Evolutionary conservation across 2,888 invertebrate species (phyloP), one percentile per base, ranked within the genome.

Genomic region (Diarsia brunnea): DNA sequence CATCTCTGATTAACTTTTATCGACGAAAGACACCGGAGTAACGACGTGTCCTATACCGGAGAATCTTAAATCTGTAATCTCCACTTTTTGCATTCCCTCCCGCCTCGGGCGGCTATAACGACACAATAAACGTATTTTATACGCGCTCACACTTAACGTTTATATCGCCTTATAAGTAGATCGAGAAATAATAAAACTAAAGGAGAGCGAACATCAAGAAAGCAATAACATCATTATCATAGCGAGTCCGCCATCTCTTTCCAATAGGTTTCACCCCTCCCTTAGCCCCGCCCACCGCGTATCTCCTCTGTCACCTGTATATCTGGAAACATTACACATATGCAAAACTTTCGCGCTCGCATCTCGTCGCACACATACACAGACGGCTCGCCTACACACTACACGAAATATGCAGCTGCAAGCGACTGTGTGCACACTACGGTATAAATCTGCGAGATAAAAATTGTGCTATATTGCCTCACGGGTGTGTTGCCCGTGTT

Each of bases 151-250:
- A 95, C 95, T 95, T 95, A 95, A 95, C 93, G 93, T 95, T 95
- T 94, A 95, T 95, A 95, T 95, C 95, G 94, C 96, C 95, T 95
- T 96, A 96, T 96, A 96, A 96, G 96, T 95, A 96, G 95, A 96
- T 95, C 95, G 95, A 94, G 95, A 94, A 94, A 96, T 95, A 96
- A 96, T 95, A 96, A 96, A 96, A 96, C 95, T 95, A 95, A 95
- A 95, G 95, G 92, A 94, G 95, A 92, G 90, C 93, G 94, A 94
- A 96, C 94, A 95, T 96, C 96, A 95, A 95, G 96, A 96, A 95
- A 96, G 96, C 96, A 95, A 96, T 96, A 96, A 96, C 96, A 95
- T 96, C 96, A 96, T 96, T 96, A 96, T 96, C 96, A 96, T 96
- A 96, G 96, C 92, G 86, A 93, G 95, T 95, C 95, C 92, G 95